A percentile compares a stretch with the other conserved stretches of the same genome.
Evolutionary conservation across 1,140 invertebrate species (phyloP).

Genomic region (Cydia pomonella): DNA sequence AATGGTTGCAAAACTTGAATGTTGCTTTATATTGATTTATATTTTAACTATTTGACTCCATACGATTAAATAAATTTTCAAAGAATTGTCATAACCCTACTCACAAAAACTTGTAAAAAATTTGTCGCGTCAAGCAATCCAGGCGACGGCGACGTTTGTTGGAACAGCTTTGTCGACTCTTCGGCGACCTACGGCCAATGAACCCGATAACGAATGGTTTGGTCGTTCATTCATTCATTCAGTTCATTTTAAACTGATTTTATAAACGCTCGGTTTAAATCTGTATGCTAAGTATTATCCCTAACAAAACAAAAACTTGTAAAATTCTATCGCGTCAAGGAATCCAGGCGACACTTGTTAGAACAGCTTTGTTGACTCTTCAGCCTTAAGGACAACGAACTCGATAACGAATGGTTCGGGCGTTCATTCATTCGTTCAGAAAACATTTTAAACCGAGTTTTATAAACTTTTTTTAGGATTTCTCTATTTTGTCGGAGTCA

Average conservation of each 20-base stretch:
- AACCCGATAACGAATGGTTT: conserved; percentile 13
- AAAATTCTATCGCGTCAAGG: neutral
- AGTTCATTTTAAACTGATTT: neutral
- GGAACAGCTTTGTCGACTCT: conserved; percentile 30
- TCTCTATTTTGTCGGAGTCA: too few relatives aligned
- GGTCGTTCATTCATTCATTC: neutral
- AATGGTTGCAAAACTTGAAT: too few relatives aligned
- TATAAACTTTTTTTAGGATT: too few relatives aligned
- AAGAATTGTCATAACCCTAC: too few relatives aligned
- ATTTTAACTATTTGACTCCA: too few relatives aligned
- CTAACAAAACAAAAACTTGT: too few relatives aligned
- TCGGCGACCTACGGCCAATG: conserved; percentile 2
- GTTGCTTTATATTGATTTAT: too few relatives aligned
- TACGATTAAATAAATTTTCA: too few relatives aligned
- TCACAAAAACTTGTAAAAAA: neutral
- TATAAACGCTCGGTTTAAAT: neutral
- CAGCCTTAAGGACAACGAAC: conserved; percentile 5
- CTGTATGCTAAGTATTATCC: too few relatives aligned
- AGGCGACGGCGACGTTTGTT: conserved; percentile 2
- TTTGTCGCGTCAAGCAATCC: neutral
- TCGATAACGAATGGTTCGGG: neutral
- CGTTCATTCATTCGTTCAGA: neutral
- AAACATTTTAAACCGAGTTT: neutral
- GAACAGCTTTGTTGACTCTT: conserved; percentile 30
- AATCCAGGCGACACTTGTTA: conserved; percentile 9